phyloP scores from a whole-genome alignment of 2,888 invertebrate species.

The Microdon myrmicae region DNA sequence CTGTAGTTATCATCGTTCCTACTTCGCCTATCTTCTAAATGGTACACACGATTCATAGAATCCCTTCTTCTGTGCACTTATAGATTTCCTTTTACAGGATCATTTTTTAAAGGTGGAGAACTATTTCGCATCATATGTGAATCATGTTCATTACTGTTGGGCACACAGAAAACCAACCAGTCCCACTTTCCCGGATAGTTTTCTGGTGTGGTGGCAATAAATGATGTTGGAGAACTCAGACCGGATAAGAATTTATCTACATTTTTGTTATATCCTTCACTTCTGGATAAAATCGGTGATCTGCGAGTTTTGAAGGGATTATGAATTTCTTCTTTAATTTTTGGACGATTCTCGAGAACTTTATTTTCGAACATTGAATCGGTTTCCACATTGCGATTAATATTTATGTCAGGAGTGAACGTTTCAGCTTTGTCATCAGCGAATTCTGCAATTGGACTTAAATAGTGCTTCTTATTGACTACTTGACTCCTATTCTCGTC shows the following conservation, averaged over 20 bases:
- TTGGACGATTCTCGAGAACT: conserved; percentile 64
- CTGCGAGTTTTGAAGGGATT: conserved; percentile 10
- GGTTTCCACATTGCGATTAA: conserved; percentile 19
- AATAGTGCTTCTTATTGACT: conserved; percentile 41
- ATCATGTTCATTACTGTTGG: conserved; percentile 40
- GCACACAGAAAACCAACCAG: conserved; percentile 43
- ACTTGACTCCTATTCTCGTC: conserved; percentile 34
- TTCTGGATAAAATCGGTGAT: conserved; percentile 49
- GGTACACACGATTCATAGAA: conserved; percentile 5
- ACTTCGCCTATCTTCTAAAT: conserved; percentile 14
- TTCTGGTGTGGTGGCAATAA: conserved; percentile 69
- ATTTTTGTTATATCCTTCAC: conserved; percentile 66
- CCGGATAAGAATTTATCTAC: conserved; percentile 59
- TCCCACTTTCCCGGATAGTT: conserved; percentile 75
- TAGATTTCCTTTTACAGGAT: conserved; percentile 14
- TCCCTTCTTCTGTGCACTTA: conserved; percentile 27
- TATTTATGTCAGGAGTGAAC: conserved; percentile 41
- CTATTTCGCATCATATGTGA: conserved; percentile 14
- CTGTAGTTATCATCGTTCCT: conserved; percentile 17
- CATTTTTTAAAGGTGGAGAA: conserved; percentile 14
- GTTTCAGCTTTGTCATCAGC: conserved; percentile 42
- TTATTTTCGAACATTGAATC: conserved; percentile 67
- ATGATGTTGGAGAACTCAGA: conserved; percentile 48
- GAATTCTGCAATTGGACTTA: conserved; percentile 46
- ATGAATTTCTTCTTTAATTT: conserved; percentile 5